Evolutionary conservation across 2,113 vertebrate species (phyloP), one percentile per base, ranked within the genome.

Genomic region (Hemibagrus wyckioides): DNA sequence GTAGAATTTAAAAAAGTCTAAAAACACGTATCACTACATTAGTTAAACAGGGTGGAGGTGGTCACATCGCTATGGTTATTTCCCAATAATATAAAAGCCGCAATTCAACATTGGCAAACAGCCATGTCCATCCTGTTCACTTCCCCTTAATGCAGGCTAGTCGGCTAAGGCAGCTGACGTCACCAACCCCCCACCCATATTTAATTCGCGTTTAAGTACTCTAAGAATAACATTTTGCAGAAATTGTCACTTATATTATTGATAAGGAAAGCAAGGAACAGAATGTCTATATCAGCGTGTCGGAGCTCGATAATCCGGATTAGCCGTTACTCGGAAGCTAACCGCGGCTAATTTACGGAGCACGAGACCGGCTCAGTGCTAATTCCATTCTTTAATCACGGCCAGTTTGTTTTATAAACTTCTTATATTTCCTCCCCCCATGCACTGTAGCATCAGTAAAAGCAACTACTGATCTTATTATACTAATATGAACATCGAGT

Each of bases 81-180:
- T 14, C 23, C 11, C 33, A 39, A 81, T 39, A 33, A 59, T 39
- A 59, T 39, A 57, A 81, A 39, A 57, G 13, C 75, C 11, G 50
- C 52, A 81, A 33, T 28, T 50, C 59, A 50, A 1, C 28, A 11
- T 19, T 83, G 81, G 41, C 59, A 6, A 21, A 63, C 3, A 48
- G 81, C 81, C 59, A 83, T 5, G 25, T 65, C 81, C 59, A n/a
- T 65, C 33, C 59, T 50, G 57, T 30, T 65, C 39, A 65, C 56
- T 82, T 82, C 81, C 59, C 11, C 59, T 65, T 67, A 30, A 65
- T 23, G 17, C 39, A 65, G 19, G 14, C 81, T n/a, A 44, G 59
- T 36, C 77, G 17, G 52, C 52, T 13, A 80, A 36, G 23, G 17
- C 8, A 56, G 19, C 10, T 36, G 52, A 56, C 30, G 30, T 52